Evolutionary conservation across 1,140 invertebrate genomes (phyloP).

Genomic region (Drosophila nigromelanica): DNA sequence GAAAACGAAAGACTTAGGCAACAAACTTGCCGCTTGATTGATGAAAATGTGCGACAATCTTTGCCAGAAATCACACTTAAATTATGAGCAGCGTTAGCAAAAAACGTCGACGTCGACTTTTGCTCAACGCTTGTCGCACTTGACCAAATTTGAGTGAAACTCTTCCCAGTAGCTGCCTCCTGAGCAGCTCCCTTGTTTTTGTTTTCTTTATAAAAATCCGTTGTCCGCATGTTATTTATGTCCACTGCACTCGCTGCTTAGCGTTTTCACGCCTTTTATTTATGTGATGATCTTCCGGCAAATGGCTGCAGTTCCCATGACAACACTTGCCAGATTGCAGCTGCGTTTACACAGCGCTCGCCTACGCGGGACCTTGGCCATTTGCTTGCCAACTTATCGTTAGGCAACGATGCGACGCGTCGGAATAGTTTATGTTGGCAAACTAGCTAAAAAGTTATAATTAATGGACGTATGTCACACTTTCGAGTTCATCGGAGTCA

Average conservation of each 20-base stretch:
- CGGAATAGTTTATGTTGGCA: constrained; percentile 19
- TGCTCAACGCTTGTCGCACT: not conserved
- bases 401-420: constrained; percentile 2
- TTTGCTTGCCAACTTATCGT: constrained; percentile 6
- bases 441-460: constrained; percentile 16
- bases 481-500: constrained; percentile 72
- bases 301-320: constrained; percentile 9
- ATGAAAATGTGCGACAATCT: constrained; percentile 33
- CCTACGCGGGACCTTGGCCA: constrained; percentile 11
- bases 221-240: not conserved
- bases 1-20: constrained; percentile 54
- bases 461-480: constrained; percentile 60
- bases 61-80: constrained; percentile 20
- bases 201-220: not conserved
- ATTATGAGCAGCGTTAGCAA: constrained; percentile 31
- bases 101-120: constrained; percentile 28
- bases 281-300: not conserved
- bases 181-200: not conserved
- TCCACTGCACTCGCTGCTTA: constrained; percentile 3
- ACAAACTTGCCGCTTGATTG: constrained; percentile 49
- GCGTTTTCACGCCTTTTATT: constrained; percentile 2
- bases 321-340: not conserved
- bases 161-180: constrained; percentile 9
- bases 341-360: not conserved
- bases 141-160: not conserved